A percentile compares a stretch with the other conserved stretches of the same genome.
Conservation (phyloP, 2,888 invertebrate species). For the Agrilus cyanescens region DNA sequence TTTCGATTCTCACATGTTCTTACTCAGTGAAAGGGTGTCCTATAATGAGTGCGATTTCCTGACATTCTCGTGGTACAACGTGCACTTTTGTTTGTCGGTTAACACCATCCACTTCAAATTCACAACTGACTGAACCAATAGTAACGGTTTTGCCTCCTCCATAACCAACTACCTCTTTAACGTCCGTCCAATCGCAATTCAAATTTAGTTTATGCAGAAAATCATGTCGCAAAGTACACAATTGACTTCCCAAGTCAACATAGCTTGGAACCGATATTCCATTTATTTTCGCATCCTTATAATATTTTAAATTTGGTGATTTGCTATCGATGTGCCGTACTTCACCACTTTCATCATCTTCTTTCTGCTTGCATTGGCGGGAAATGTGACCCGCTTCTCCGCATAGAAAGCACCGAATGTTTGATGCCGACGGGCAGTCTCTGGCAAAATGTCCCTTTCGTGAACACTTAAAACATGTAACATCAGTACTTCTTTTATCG, state of each 20-base stretch:
- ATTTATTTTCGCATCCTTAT: conserved; percentile 4
- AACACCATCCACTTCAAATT: conserved; percentile 4
- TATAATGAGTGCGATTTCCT: conserved; percentile 14
- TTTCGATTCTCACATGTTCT: conserved; percentile 8
- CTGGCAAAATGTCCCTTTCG: too few relatives aligned
- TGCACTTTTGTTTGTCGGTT: conserved; percentile 6
- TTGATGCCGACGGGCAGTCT: too few relatives aligned
- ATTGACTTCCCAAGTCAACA: conserved; percentile 5
- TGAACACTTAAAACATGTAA: too few relatives aligned
- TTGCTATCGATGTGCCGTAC: too few relatives aligned
- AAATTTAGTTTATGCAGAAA: conserved; percentile 3
- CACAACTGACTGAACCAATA: conserved; percentile 1
- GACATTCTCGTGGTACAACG: conserved; percentile 14
- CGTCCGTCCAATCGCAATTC: conserved; percentile 5
- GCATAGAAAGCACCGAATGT: too few relatives aligned
- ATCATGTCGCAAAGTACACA: conserved; percentile 2
- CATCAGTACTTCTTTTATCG: too few relatives aligned
- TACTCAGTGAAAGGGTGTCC: conserved; percentile 17
- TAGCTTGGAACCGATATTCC: conserved; percentile 2
- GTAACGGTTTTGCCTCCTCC: conserved; percentile 12
- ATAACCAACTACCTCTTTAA: conserved; percentile 12
- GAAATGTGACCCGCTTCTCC: too few relatives aligned
- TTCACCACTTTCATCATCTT: too few relatives aligned
- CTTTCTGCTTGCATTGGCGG: too few relatives aligned
- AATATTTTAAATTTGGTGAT: conserved; percentile 6